Percentiles rank a stretch among this genome's conserved stretches.
phyloP scores from a whole-genome alignment of 2,888 invertebrate genomes.

The Cephus pygmeus region DNA sequence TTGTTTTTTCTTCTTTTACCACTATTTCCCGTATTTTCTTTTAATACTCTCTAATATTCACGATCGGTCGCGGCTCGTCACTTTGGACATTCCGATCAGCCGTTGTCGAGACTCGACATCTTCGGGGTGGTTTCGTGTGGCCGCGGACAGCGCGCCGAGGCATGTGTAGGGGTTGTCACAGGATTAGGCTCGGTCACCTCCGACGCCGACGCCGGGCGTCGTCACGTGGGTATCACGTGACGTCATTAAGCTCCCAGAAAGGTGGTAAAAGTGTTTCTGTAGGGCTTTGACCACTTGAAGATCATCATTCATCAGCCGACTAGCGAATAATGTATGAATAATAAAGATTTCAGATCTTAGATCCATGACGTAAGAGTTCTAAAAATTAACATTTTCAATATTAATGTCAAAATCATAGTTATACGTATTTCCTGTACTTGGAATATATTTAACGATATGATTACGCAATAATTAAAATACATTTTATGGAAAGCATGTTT shows the following conservation, averaged over 20 bases:
- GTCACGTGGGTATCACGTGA: slow-evolving; percentile 56
- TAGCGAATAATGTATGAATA: background rate
- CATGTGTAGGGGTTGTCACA: slow-evolving; percentile 57
- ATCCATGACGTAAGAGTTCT: background rate
- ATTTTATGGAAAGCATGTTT: background rate
- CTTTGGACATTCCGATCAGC: slow-evolving; percentile 21
- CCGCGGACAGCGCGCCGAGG: slow-evolving; percentile 52
- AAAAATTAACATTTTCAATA: background rate
- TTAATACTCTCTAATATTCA: background rate
- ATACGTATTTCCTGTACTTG: background rate
- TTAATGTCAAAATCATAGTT: background rate
- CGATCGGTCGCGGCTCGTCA: background rate
- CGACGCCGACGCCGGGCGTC: slow-evolving; percentile 43
- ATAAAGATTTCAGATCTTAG: background rate
- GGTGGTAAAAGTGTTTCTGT: background rate
- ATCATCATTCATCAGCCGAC: background rate
- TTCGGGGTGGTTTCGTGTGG: slow-evolving; percentile 46
- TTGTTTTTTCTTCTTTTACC: background rate
- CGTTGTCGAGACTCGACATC: slow-evolving; percentile 40
- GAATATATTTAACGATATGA: background rate
- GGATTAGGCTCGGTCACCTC: slow-evolving; percentile 49
- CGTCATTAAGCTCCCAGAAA: slow-evolving; percentile 15
- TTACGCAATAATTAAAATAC: background rate
- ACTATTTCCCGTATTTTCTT: background rate
- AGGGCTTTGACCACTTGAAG: background rate